Conservation (phyloP, 2,888 invertebrate genomes). For the Sarcophaga variegata region DNA sequence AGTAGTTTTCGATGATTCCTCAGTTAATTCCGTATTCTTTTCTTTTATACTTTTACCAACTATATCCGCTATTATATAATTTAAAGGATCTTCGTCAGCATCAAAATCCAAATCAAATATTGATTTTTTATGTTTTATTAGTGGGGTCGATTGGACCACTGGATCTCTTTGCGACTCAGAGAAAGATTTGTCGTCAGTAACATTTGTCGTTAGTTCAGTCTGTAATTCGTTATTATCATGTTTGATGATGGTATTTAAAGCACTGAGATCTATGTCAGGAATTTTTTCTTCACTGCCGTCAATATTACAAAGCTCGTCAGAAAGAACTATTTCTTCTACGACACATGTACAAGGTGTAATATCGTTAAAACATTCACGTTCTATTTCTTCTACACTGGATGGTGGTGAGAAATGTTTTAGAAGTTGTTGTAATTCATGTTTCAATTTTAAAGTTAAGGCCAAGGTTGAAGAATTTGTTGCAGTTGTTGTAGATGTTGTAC, state of each 20-base stretch:
- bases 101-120: slow-evolving; percentile 82
- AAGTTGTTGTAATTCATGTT: slow-evolving; percentile 68
- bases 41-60: slow-evolving; percentile 35
- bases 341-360: slow-evolving; percentile 76
- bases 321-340: slow-evolving; percentile 71
- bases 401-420: slow-evolving; percentile 62
- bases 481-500: neutral
- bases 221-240: neutral
- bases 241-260: slow-evolving; percentile 10
- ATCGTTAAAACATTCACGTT: slow-evolving; percentile 40
- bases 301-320: slow-evolving; percentile 19
- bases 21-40: slow-evolving; percentile 25
- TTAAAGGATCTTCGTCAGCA: slow-evolving; percentile 79
- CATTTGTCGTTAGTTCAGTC: slow-evolving; percentile 5
- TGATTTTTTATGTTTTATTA: slow-evolving; percentile 77
- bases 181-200: neutral
- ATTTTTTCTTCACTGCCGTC: slow-evolving; percentile 29
- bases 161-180: neutral
- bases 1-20: neutral
- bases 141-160: slow-evolving; percentile 45
- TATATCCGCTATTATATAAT: slow-evolving; percentile 74
- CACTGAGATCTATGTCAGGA: neutral
- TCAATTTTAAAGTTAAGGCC: slow-evolving; percentile 51
- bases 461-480: slow-evolving; percentile 13
- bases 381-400: slow-evolving; percentile 45